Conservation (phyloP, 1,140 invertebrate species). For the Carposina sasakii region DNA sequence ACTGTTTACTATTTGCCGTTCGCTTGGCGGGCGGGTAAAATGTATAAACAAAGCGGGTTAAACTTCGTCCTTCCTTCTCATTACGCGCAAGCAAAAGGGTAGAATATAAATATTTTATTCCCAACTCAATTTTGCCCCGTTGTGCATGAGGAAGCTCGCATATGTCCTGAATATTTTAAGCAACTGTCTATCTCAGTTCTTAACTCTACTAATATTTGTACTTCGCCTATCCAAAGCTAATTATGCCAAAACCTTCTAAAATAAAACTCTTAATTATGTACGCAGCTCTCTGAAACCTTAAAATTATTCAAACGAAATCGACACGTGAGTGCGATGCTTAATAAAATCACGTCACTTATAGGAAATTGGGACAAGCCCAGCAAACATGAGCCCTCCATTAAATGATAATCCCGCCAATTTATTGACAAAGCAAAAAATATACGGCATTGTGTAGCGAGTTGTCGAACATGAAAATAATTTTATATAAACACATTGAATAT, state of each 20-base stretch:
- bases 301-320: slow-evolving; percentile 33
- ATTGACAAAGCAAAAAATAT: slow-evolving; percentile 67
- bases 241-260: slow-evolving; percentile 37
- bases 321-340: slow-evolving; percentile 55
- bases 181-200: slow-evolving; percentile 36
- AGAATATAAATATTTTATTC: slow-evolving; percentile 28
- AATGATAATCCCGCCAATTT: slow-evolving; percentile 71
- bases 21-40: no score
- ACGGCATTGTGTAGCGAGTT: slow-evolving; percentile 63
- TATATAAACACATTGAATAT: slow-evolving; percentile 72
- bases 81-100: slow-evolving; percentile 13
- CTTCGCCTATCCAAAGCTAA: slow-evolving; percentile 35
- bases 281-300: slow-evolving; percentile 21
- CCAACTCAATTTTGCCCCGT: slow-evolving; percentile 32
- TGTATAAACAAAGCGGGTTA: no score
- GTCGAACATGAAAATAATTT: slow-evolving; percentile 72
- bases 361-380: slow-evolving; percentile 62
- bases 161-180: slow-evolving; percentile 35
- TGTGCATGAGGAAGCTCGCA: slow-evolving; percentile 33
- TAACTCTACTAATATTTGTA: slow-evolving; percentile 40
- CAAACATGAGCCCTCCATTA: slow-evolving; percentile 71
- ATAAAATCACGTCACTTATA: slow-evolving; percentile 69
- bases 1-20: no score
- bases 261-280: slow-evolving; percentile 40
- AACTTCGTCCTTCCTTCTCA: no score